These are phyloP conservation scores for Agelaius phoeniceus DNA, from an alignment of 2,113 vertebrate species.

Conservation along the genomic window DNA sequence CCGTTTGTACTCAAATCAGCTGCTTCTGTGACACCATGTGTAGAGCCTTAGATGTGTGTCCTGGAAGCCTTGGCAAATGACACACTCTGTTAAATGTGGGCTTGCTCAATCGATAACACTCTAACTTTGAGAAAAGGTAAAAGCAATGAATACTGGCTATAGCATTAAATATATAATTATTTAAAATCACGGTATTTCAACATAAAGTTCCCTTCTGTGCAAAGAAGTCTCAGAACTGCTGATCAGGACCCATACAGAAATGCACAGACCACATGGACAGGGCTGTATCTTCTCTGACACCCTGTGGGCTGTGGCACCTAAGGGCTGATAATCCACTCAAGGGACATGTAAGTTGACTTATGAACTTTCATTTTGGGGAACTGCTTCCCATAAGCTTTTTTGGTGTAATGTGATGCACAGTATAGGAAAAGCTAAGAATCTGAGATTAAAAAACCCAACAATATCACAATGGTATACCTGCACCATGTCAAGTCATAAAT, in stretches of 20 bases:
- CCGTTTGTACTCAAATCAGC: not conserved
- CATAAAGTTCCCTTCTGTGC: not conserved
- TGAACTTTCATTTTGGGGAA: not conserved
- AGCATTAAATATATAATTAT: not conserved
- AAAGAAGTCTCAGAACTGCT: not conserved
- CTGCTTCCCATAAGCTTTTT: not conserved
- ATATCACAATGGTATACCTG: not conserved
- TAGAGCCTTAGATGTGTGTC: not conserved
- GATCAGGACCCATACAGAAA: not conserved
- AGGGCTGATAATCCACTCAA: not conserved
- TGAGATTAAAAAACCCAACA: not conserved
- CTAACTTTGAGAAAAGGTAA: not conserved
- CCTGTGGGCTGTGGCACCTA: not conserved
- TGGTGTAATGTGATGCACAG: fast-evolving
- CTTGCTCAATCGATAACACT: fast-evolving
- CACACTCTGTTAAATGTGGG: fast-evolving
- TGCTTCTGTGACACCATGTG: not conserved
- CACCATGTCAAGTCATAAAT: not conserved
- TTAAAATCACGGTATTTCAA: not conserved
- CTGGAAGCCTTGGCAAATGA: not conserved
- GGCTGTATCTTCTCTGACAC: not conserved
- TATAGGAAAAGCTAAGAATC: not conserved
- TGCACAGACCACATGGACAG: fast-evolving
- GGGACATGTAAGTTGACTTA: not conserved
- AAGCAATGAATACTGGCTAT: not conserved